These are phyloP conservation scores for Eutolmus rufibarbis DNA, from an alignment of 2,888 invertebrate species.

Conservation along the genomic window DNA sequence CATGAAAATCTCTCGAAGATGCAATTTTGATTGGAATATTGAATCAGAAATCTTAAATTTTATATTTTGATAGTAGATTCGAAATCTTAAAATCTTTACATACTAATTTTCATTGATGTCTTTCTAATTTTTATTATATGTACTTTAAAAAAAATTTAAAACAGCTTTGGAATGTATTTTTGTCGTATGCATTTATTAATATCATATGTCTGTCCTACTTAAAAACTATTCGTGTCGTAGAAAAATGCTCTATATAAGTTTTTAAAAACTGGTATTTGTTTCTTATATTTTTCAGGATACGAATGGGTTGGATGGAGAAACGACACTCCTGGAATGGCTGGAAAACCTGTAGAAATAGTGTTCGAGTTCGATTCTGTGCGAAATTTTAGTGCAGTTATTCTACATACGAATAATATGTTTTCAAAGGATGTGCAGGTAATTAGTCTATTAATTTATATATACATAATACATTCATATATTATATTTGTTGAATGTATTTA, in stretches of 20 bases:
- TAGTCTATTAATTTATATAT: conserved; percentile 45
- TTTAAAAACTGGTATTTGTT: not conserved
- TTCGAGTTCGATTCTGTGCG: conserved; percentile 81
- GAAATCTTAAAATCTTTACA: too few species aligned
- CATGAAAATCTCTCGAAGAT: too few species aligned
- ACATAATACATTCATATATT: too few species aligned
- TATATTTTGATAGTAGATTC: too few species aligned
- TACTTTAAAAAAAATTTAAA: too few species aligned
- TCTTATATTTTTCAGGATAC: conserved; percentile 66
- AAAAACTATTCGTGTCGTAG: not conserved
- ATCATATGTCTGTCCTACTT: not conserved
- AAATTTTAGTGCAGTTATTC: conserved; percentile 77
- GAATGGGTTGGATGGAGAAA: conserved; percentile 88
- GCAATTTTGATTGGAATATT: too few species aligned
- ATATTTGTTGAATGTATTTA: not conserved
- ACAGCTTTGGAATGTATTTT: too few species aligned
- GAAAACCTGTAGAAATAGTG: conserved; percentile 74
- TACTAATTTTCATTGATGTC: too few species aligned
- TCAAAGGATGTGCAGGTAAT: conserved; percentile 77
- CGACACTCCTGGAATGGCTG: conserved; percentile 69
- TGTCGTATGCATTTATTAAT: too few species aligned
- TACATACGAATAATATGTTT: conserved; percentile 80
- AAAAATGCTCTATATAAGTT: not conserved
- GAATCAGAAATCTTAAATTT: too few species aligned
- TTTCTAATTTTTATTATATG: too few species aligned